A percentile compares a stretch with the other conserved stretches of the same genome.
Conservation (phyloP, 2,113 vertebrate species). For the Phyllopteryx taeniolatus region DNA sequence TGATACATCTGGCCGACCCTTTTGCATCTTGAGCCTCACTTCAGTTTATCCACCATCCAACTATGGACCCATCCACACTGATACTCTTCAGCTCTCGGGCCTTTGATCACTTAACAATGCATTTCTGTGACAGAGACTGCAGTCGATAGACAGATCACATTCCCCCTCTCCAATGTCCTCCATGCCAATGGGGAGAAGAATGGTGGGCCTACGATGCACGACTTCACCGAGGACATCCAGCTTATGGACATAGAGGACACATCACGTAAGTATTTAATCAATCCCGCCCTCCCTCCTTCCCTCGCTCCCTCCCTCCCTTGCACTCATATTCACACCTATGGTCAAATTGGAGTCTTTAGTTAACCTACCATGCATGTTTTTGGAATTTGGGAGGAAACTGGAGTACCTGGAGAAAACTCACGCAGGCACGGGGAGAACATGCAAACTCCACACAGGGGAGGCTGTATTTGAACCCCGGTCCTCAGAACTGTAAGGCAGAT, state of each 20-base stretch:
- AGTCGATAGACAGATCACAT: constrained; percentile 93
- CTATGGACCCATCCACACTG: too few relatives aligned
- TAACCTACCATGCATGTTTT: too few relatives aligned
- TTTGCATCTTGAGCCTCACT: not conserved
- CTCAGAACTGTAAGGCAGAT: too few relatives aligned
- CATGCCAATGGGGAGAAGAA: constrained; percentile 90
- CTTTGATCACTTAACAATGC: not conserved
- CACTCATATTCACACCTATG: not conserved
- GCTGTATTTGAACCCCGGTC: too few relatives aligned
- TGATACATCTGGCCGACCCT: not conserved
- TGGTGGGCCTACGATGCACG: constrained; percentile 81
- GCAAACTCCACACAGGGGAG: too few relatives aligned
- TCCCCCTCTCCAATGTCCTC: constrained; percentile 88
- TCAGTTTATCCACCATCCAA: too few relatives aligned
- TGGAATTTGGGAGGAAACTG: too few relatives aligned
- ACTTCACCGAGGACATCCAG: constrained; percentile 92
- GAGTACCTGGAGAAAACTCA: too few relatives aligned
- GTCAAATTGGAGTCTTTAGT: too few relatives aligned
- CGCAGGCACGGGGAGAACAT: too few relatives aligned
- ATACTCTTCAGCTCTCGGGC: not conserved
- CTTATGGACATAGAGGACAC: constrained; percentile 96
- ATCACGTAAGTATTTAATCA: constrained; percentile 70
- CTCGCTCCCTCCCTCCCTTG: not conserved
- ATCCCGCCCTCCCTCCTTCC: not conserved
- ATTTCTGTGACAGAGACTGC: constrained; percentile 80